phyloP scores from a whole-genome alignment of 2,113 vertebrate genomes.

The Gallinago jamesoni region DNA sequence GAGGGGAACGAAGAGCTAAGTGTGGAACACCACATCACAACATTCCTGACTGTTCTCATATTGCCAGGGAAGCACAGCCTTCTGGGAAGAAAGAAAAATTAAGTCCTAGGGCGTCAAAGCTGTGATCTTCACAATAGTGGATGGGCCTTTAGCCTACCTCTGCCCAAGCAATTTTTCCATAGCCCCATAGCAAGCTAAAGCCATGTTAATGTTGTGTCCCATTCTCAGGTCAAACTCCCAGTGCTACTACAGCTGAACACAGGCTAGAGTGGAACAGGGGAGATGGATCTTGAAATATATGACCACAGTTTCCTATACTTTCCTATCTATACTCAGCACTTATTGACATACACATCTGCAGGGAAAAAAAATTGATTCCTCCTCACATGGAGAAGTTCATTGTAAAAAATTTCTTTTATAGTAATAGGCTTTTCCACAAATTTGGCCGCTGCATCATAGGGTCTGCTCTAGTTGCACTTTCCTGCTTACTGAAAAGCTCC shows the following conservation, averaged over 20 bases:
- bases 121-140: neutral
- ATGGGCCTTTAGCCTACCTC: neutral
- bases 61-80: neutral
- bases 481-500: neutral
- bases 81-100: neutral
- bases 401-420: neutral
- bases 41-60: neutral
- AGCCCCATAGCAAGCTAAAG: neutral
- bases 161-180: neutral
- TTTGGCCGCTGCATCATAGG: neutral
- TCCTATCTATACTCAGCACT: neutral
- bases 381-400: neutral
- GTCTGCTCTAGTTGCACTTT: neutral
- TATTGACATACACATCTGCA: neutral
- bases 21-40: neutral
- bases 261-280: neutral
- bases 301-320: neutral
- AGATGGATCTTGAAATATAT: neutral
- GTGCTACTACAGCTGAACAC: neutral
- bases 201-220: fast-evolving
- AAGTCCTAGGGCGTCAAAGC: neutral
- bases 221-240: neutral
- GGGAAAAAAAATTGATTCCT: neutral
- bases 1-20: neutral
- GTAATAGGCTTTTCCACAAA: neutral